Percentiles rank a stretch among this genome's conserved stretches.
These are phyloP conservation scores for Calliopum simillimum DNA, from an alignment of 2,888 invertebrate species.

Conservation along the genomic window DNA sequence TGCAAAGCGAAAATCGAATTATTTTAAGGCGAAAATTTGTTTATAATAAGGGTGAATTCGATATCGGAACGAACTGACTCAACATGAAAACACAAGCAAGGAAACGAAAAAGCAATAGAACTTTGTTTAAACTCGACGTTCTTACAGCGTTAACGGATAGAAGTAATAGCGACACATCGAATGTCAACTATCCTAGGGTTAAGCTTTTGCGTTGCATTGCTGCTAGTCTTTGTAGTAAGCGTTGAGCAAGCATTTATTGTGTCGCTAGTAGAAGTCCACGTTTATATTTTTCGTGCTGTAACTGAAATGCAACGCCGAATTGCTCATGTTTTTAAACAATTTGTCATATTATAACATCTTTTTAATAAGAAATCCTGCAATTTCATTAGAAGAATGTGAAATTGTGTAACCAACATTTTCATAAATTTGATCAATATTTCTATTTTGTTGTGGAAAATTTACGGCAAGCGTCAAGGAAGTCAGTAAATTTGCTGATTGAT, in stretches of 20 bases:
- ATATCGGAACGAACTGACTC: too few species aligned
- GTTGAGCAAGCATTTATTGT: slow-evolving; percentile 15
- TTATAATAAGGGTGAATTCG: too few species aligned
- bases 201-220: not conserved
- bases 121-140: too few species aligned
- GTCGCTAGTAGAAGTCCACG: not conserved
- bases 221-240: not conserved
- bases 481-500: too few species aligned
- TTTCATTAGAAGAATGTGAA: not conserved
- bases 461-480: too few species aligned
- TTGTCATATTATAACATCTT: slow-evolving; percentile 22
- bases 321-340: slow-evolving; percentile 29
- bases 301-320: not conserved
- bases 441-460: not conserved
- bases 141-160: too few species aligned
- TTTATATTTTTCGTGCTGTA: not conserved
- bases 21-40: too few species aligned
- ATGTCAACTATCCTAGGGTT: not conserved
- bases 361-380: not conserved
- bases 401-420: not conserved
- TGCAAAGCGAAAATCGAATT: too few species aligned
- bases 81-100: too few species aligned
- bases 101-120: too few species aligned
- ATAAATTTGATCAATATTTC: not conserved
- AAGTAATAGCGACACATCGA: too few species aligned